Evolutionary conservation across 2,797 vertebrate species (phyloP).

Genomic region (Malurus leucopterus): DNA sequence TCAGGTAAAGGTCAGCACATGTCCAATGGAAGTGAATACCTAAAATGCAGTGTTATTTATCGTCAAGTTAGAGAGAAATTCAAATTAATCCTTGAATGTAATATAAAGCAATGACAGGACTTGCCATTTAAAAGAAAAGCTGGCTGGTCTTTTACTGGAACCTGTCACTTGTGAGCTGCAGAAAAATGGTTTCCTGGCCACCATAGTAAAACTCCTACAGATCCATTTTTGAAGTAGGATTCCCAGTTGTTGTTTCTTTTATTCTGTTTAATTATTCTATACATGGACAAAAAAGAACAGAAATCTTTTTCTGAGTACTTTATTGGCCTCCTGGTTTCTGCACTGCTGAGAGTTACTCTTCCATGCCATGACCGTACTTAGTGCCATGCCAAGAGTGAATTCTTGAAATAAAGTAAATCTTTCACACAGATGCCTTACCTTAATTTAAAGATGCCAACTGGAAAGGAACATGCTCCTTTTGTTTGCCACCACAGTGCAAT

Average conservation of each 20-base stretch:
- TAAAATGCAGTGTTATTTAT: slow-evolving; percentile 13
- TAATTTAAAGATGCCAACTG: not conserved
- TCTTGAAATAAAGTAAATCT: not conserved
- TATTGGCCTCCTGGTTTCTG: not conserved
- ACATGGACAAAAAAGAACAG: not conserved
- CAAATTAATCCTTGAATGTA: not conserved
- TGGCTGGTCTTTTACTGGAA: not conserved
- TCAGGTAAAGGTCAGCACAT: slow-evolving; percentile 33
- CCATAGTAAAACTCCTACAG: not conserved
- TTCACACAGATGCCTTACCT: not conserved
- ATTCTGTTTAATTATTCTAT: not conserved
- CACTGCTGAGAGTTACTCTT: not conserved
- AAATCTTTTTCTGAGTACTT: not conserved
- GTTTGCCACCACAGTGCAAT: not conserved
- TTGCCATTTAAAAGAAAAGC: not conserved
- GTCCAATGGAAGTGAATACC: not conserved
- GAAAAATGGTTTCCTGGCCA: rapidly evolving
- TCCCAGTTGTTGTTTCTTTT: not conserved
- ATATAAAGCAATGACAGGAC: not conserved
- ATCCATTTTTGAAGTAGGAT: not conserved
- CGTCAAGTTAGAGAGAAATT: not conserved
- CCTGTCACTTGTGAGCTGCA: not conserved
- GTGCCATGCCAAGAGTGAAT: not conserved
- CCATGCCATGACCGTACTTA: not conserved
- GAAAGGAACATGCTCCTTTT: not conserved